Evolutionary conservation across 2,797 vertebrate species (phyloP).

Genomic region (Euphonia xanthogaster): DNA sequence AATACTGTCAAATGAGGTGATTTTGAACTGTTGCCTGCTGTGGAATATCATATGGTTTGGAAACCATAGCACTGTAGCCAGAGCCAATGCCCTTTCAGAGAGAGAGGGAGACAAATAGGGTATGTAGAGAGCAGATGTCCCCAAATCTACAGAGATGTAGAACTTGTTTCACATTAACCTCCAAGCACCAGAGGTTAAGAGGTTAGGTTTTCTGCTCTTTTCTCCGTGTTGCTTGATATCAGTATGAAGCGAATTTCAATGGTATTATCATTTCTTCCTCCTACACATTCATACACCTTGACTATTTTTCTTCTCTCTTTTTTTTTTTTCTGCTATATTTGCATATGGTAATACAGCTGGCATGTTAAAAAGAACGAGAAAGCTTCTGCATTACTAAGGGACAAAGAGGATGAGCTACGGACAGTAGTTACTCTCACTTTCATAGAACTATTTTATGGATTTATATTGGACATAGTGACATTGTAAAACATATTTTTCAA

Average conservation of each 20-base stretch:
- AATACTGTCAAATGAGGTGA: background rate
- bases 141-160: background rate
- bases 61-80: background rate
- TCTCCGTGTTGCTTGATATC: background rate
- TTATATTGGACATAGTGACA: background rate
- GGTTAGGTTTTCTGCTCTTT: background rate
- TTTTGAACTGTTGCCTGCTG: background rate
- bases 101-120: background rate
- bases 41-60: background rate
- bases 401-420: background rate
- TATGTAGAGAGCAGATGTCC: background rate
- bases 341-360: background rate
- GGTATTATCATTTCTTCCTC: background rate
- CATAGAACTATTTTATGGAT: background rate
- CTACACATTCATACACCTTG: background rate
- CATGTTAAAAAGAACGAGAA: background rate
- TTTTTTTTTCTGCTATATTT: background rate
- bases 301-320: background rate
- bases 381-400: background rate
- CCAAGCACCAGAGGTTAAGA: slow-evolving; percentile 21
- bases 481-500: background rate
- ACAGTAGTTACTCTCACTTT: background rate
- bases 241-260: background rate
- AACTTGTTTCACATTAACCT: slow-evolving; percentile 27
- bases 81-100: background rate